Conservation (phyloP, 2,797 vertebrate species). For the Diplodus sargus region DNA sequence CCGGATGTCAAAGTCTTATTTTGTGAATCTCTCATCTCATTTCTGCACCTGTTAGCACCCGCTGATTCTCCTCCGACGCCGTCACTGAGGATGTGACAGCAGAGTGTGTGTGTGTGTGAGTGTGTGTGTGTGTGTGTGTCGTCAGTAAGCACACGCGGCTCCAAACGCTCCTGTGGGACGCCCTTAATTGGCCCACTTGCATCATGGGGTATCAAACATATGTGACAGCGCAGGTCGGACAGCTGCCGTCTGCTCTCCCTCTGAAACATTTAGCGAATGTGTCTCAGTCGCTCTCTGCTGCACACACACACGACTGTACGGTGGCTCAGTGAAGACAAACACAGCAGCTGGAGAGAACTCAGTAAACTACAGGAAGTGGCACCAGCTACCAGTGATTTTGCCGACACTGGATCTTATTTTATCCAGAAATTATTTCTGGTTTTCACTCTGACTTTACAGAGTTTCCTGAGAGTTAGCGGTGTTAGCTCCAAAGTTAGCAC, state of each 20-base stretch:
- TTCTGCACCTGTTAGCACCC: constrained; percentile 18
- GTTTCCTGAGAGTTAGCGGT: no score
- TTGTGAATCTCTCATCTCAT: constrained; percentile 14
- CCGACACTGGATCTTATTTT: no score
- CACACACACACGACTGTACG: background rate
- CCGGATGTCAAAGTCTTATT: background rate
- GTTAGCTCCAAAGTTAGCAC: no score
- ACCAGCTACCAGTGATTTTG: no score
- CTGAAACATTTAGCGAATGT: background rate
- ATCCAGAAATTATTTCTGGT: no score
- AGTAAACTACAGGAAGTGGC: no score
- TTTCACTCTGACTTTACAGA: no score
- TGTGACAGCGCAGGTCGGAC: constrained; percentile 59
- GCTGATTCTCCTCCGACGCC: constrained; percentile 6
- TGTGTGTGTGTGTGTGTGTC: constrained; percentile 14
- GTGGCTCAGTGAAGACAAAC: constrained; percentile 15
- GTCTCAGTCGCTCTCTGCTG: background rate
- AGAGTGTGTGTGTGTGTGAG: constrained; percentile 2
- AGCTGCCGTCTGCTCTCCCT: constrained; percentile 40
- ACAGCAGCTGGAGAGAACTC: background rate
- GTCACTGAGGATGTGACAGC: constrained; percentile 1
- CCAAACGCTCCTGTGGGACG: constrained; percentile 48
- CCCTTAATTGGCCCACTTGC: constrained; percentile 66
- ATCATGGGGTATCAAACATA: constrained; percentile 57
- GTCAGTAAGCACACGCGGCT: background rate